Percentiles rank a stretch among this genome's conserved stretches.
phyloP scores from a whole-genome alignment of 1,140 invertebrate species.

The Drosophila kanapiae region DNA sequence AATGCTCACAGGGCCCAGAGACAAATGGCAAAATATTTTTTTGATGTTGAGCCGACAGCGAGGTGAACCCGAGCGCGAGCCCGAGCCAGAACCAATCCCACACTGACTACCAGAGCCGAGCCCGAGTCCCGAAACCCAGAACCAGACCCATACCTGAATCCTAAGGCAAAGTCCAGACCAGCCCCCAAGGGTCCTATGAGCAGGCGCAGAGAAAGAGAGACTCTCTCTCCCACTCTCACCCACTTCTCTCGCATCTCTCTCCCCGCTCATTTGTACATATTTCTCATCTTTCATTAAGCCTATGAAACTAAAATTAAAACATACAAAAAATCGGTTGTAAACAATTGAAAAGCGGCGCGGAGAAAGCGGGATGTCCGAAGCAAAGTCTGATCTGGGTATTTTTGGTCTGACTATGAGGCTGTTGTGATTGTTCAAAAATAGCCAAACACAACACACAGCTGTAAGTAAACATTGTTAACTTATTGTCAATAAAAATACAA shows the following conservation, averaged over 20 bases:
- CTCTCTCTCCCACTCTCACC: constrained; percentile 27
- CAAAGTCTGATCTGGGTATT: constrained; percentile 23
- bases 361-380: constrained; percentile 11
- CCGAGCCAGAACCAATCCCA: constrained; percentile 28
- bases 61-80: constrained; percentile 16
- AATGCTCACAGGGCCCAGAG: constrained; percentile 57
- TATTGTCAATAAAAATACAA: constrained; percentile 80
- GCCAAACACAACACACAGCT: constrained; percentile 51
- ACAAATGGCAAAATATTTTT: constrained; percentile 58
- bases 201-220: constrained; percentile 52
- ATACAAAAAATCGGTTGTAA: constrained; percentile 61
- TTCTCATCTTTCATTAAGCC: constrained; percentile 55
- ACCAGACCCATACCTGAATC: not conserved
- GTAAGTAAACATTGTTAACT: constrained; percentile 81
- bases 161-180: constrained; percentile 8
- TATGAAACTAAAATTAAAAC: constrained; percentile 56
- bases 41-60: constrained; percentile 66
- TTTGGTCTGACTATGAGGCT: constrained; percentile 19
- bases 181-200: constrained; percentile 53
- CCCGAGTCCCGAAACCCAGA: not conserved
- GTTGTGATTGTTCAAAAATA: constrained; percentile 73
- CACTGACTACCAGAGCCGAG: constrained; percentile 19
- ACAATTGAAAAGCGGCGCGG: constrained; percentile 47
- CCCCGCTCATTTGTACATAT: constrained; percentile 46
- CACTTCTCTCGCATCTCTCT: constrained; percentile 13